A percentile compares a stretch with the other conserved stretches of the same genome.
These are phyloP conservation scores for Melanotaenia pygmaea DNA, from an alignment of 2,797 vertebrate genomes.

Conservation along the genomic window DNA sequence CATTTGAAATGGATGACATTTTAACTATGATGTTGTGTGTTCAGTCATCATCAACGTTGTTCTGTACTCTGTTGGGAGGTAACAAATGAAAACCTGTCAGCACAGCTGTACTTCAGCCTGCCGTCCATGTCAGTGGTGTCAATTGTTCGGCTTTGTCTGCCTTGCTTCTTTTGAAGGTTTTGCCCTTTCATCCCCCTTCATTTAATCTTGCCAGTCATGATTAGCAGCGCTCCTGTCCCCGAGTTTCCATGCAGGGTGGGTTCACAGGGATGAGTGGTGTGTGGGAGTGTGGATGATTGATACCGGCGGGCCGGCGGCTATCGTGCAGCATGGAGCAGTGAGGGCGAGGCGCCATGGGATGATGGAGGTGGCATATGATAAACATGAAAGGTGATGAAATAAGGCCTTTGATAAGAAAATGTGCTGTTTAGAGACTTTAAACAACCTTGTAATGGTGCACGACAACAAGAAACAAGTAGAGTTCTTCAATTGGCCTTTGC, in stretches of 20 bases:
- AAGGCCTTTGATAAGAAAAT: constrained; percentile 62
- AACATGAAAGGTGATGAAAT: constrained; percentile 69
- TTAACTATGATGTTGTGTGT: constrained; percentile 32
- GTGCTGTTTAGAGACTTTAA: constrained; percentile 6
- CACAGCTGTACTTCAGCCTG: constrained; percentile 21
- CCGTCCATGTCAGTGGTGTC: constrained; percentile 36
- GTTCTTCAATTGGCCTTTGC: constrained; percentile 23
- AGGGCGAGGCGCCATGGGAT: constrained; percentile 48
- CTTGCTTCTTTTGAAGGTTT: constrained; percentile 70
- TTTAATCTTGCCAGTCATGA: constrained; percentile 63
- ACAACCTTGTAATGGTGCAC: background rate
- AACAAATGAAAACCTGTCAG: constrained; percentile 56
- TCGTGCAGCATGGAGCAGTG: constrained; percentile 41
- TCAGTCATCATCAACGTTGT: constrained; percentile 21
- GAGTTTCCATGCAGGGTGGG: constrained; percentile 51
- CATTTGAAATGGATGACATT: constrained; percentile 27
- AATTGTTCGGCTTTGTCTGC: constrained; percentile 48
- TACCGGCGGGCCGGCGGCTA: constrained; percentile 49
- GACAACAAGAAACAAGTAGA: constrained; percentile 12
- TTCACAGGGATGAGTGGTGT: constrained; percentile 50
- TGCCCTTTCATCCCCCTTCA: constrained; percentile 67
- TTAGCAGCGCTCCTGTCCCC: constrained; percentile 45
- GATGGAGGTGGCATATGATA: constrained; percentile 65
- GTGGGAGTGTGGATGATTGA: constrained; percentile 73
- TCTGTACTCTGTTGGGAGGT: constrained; percentile 31